Evolutionary conservation across 2,888 invertebrate species (phyloP), one percentile per base, ranked within the genome.

Genomic region (Drosophila peninsularis): DNA sequence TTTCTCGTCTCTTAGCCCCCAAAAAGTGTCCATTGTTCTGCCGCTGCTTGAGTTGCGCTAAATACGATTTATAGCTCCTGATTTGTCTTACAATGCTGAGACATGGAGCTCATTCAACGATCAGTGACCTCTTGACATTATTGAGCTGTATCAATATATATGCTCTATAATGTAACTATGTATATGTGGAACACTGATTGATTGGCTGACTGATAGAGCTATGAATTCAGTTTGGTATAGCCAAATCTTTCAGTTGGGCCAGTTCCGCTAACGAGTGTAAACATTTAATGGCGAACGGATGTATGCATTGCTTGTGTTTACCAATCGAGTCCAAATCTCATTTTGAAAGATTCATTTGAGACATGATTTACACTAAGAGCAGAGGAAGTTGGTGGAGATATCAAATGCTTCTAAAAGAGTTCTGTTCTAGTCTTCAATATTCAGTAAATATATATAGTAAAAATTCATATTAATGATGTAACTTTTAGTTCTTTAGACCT

Each of bases 51-150:
- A 68, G 62, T 56, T 64, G 67, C 47, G 73, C 60, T 41, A 62
- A 83, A 87, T 71, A 54, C 63, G 70, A 82, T 83, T 80, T 88
- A 88, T 86, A 41, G 57, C 55, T 65, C 34, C 49, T 61, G 54
- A 54, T 61, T 78, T 62, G 83, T 47, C 60, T 71, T 62, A 57
- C 62, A 68, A 79, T 62, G 54, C 55, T 52, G 61, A 54, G 73
- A 55, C 81, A 62, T 86, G 89, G 89, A 58, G 80, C 84, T 61
- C 64, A 68, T 75, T 75, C 54, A 14, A 37, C 68, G 83, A 69
- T 65, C 80, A 72, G 39, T 77, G 84, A 87, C 84, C 89, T 71
- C 52, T 63, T 32, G 36, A 53, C 66, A 62, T 11, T 32, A 47
- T 47, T 32, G 13, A 32, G 24, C 27, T 19, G 44, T 19, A 21